A percentile compares a stretch with the other conserved stretches of the same genome.
These are phyloP conservation scores for Hestina assimilis DNA, from an alignment of 1,140 invertebrate species.

Conservation along the genomic window DNA sequence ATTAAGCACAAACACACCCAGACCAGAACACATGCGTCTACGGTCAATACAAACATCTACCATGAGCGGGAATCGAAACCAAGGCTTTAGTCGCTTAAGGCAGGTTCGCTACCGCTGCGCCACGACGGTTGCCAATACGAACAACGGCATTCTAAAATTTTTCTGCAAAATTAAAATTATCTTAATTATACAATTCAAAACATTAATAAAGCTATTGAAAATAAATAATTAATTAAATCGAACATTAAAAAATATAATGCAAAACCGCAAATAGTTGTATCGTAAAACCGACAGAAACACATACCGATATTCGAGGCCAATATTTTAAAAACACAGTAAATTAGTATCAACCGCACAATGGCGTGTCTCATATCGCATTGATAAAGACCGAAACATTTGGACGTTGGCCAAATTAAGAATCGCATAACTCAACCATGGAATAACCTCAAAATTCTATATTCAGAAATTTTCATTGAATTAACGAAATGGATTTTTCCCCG, in stretches of 20 bases:
- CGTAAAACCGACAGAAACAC: neutral
- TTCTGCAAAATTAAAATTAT: too few species aligned
- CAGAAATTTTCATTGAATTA: conserved; percentile 27
- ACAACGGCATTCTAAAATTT: too few species aligned
- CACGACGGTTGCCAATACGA: too few species aligned
- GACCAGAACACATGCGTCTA: too few species aligned
- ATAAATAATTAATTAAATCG: neutral
- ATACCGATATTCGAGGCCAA: conserved; percentile 16
- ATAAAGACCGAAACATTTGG: conserved; percentile 30
- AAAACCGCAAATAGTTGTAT: neutral
- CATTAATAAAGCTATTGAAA: too few species aligned
- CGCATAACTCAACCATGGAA: conserved; percentile 26
- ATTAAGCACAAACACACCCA: too few species aligned
- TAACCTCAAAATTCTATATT: conserved; percentile 24
- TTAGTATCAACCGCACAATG: conserved; percentile 28
- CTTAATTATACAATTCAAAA: too few species aligned
- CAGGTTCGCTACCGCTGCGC: too few species aligned
- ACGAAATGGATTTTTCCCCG: conserved; percentile 25
- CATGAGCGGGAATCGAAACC: too few species aligned
- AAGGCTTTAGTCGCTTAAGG: too few species aligned
- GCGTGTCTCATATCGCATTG: conserved; percentile 28
- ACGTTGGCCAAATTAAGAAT: conserved; percentile 27
- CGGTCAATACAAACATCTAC: too few species aligned
- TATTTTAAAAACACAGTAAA: conserved; percentile 31
- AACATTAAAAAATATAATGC: neutral